These are phyloP conservation scores for Potorous gilbertii DNA, from an alignment of 2,797 vertebrate species.

Conservation along the genomic window DNA sequence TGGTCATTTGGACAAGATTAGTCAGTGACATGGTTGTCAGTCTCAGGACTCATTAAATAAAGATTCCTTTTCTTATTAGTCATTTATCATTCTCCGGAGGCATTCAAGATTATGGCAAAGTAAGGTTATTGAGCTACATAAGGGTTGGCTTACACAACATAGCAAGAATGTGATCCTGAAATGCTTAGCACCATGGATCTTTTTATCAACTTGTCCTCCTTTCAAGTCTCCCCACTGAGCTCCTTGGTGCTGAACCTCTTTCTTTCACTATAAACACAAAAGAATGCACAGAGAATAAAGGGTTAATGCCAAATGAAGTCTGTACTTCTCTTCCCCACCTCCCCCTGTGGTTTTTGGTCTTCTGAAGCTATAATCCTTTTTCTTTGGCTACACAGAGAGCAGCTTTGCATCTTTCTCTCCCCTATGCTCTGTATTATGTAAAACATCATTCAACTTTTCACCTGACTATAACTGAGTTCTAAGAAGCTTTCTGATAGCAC, in stretches of 20 bases:
- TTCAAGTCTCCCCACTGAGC: constrained; percentile 2
- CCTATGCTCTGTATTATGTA: neutral
- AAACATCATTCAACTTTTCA: neutral
- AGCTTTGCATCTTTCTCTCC: neutral
- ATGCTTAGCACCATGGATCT: neutral
- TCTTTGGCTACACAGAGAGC: neutral
- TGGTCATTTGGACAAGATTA: constrained; percentile 16
- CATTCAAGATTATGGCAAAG: neutral
- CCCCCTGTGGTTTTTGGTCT: neutral
- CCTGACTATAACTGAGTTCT: neutral
- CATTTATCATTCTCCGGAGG: neutral
- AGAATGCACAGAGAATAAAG: neutral
- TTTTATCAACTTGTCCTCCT: neutral
- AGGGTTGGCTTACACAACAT: neutral
- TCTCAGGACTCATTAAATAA: neutral
- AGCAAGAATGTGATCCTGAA: neutral
- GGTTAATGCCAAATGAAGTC: neutral
- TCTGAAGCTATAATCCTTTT: neutral
- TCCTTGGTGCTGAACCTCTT: constrained; percentile 37
- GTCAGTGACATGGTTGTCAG: constrained; percentile 27
- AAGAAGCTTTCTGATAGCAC: neutral
- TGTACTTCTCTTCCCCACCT: neutral
- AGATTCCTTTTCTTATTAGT: constrained; percentile 28
- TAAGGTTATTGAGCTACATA: neutral
- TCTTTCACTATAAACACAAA: constrained; percentile 7